Base-by-base conservation (phyloP, 2,797 vertebrate species). In the Poliocrania exsul region DNA sequence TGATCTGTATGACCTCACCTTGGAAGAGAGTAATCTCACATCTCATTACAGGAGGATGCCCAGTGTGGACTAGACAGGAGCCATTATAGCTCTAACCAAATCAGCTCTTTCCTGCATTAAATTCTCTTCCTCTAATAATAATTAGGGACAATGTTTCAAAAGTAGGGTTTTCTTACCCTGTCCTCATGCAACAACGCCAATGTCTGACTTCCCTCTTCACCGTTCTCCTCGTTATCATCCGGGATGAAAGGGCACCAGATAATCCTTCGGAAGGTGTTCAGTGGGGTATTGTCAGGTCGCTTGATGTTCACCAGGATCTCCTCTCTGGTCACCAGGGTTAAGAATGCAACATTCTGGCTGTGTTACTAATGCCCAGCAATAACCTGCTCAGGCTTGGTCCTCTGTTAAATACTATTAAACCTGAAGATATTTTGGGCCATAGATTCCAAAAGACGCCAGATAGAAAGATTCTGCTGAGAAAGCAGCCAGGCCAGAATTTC, bases 181-280 rank as follows among this genome's bases (percentile, higher is more conserved):
- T 99, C 99, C 95, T 99, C 99, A 14, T 99, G 99, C 42, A 99
- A 96, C 83, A 99, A 97, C 0, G 99, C 99, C 97, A 99, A 64
- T 0, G 98, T 99, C 96, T 99, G 99, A 96, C 98, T 99, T 54
- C 97, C 95, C 85, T 99, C 99, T 21, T 99, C 99, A 21, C 97
- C 95, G 53, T 98, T 98, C 58, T 99, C 99, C 67, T 99, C 99
- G 6, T 96, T 99, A 75, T 99, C 99, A 18, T 99, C 99, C 0
- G 98, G 98, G 95, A 99, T 99, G 96, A 99, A 99, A 10, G 99
- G 99, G 78, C 99, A 99, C 99, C 99, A 99, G 95, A 99, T 99
- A 92, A 99, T 99, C 54, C 99, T 98, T 25, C 99, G 98, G 90
- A 99, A 98, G 50, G 98, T 99, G 96, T 99, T 99, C 88, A 99